Base-by-base conservation (phyloP, 2,888 invertebrate genomes). In the Pachydiplax longipennis region DNA sequence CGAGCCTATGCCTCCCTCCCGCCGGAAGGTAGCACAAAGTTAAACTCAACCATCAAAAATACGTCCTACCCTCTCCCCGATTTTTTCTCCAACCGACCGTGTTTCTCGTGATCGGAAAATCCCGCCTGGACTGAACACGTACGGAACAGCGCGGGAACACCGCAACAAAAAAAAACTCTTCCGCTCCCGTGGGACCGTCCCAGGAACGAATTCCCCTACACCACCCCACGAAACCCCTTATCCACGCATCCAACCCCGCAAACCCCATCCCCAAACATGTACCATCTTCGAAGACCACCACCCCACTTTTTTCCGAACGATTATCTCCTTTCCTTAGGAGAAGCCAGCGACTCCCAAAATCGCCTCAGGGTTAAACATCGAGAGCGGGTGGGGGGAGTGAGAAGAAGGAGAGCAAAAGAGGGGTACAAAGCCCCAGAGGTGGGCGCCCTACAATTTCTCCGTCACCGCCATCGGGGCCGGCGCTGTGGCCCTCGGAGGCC, bases 401-500 rank as follows among this genome's bases (percentile, higher is more conserved):
- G n/a, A 10, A 15, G 40, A 44, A 44, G 44, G 12, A 40, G 44
- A 48, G 82, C 40, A 25, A 25, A 25, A 25, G 25, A 44, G 48
- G 44, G 44, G 48, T 40, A 10, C 81, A 37, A 37, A 37, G 81
- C 40, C 44, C 44, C 48, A 25, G 82, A 44, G 82, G 48, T 44
- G 87, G 37, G 87, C 87, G 61, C 87, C 87, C 87, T 87, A 58
- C 87, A 87, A 87, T 87, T 87, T 87, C 87, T 87, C 87, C 87
- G 87, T 87, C 87, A 87, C 87, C 87, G 87, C 87, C 87, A 31
- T 22, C n/a, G 87, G 87, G 87, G 87, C 48, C 83, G 44, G 58
- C 48, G 83, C 83, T n/a, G n/a, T 25, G 83, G 48, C 58, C 87
- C 87, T 37, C 61, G 18, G 87, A 87, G 53, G 61, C 87, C 87